A percentile compares a stretch with the other conserved stretches of the same genome.
These are phyloP conservation scores for Chionoecetes opilio DNA, from an alignment of 1,140 invertebrate genomes.

Conservation along the genomic window DNA sequence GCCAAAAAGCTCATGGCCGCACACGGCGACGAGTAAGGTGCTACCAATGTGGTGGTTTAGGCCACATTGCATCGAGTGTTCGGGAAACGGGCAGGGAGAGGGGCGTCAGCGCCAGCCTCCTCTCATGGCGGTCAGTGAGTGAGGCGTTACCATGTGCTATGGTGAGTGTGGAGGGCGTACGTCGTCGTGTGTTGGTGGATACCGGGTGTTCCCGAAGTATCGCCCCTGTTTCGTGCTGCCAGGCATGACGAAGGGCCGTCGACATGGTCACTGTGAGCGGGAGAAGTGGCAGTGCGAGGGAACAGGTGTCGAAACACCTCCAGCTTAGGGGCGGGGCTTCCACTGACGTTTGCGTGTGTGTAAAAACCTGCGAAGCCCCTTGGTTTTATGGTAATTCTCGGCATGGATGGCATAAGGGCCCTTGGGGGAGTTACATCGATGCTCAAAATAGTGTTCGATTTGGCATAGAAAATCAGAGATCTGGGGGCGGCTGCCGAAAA, in stretches of 20 bases:
- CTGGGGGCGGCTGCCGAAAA: too few relatives aligned
- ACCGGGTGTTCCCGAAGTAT: too few relatives aligned
- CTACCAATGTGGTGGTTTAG: conserved; percentile 18
- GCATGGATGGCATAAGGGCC: conserved; percentile 45
- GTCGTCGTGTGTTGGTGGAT: too few relatives aligned
- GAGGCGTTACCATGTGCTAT: too few relatives aligned
- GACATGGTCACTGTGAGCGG: conserved; percentile 37
- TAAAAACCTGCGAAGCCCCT: neutral
- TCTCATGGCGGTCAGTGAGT: conserved; percentile 41
- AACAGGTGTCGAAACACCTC: conserved; percentile 36
- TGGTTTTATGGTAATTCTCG: conserved; percentile 14
- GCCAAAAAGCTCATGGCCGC: too few relatives aligned
- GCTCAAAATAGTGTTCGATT: neutral
- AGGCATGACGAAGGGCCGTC: neutral
- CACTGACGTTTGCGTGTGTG: too few relatives aligned
- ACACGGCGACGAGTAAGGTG: too few relatives aligned
- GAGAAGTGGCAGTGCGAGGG: conserved; percentile 33
- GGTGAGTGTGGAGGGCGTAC: too few relatives aligned
- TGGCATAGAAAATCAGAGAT: too few relatives aligned
- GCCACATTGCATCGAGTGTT: conserved; percentile 29
- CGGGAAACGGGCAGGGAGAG: conserved; percentile 53
- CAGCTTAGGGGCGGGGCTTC: neutral
- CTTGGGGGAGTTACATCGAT: neutral
- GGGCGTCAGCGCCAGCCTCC: too few relatives aligned
- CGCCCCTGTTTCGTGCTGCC: conserved; percentile 27